Conservation (phyloP, 2,797 vertebrate species). For the Anguilla marmorata region DNA sequence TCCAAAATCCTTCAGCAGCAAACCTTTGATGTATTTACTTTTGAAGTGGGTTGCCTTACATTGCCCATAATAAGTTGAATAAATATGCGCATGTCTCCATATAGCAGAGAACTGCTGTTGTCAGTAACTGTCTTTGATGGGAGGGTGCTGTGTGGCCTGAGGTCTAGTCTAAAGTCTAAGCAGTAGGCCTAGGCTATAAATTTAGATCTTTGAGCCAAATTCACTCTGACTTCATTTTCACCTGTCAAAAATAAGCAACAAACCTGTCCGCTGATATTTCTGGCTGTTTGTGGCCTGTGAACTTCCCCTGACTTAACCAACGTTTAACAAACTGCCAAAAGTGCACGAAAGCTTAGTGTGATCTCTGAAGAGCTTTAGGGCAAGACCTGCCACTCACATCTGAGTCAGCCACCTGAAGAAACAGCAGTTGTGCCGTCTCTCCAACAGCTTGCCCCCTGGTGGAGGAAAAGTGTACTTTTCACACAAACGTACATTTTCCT, state of each 20-base stretch:
- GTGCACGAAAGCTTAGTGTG: background rate
- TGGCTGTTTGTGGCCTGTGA: background rate
- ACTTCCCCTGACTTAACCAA: background rate
- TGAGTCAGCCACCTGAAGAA: background rate
- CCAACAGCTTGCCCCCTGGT: background rate
- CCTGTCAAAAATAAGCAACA: background rate
- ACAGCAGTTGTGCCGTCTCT: background rate
- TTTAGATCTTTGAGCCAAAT: background rate
- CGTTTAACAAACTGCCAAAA: background rate
- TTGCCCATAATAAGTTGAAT: background rate
- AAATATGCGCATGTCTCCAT: background rate
- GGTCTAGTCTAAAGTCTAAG: background rate
- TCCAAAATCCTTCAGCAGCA: background rate
- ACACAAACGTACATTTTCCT: too few species aligned
- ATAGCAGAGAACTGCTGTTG: background rate
- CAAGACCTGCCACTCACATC: background rate
- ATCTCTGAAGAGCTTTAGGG: slow-evolving; percentile 3
- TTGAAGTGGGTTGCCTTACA: background rate
- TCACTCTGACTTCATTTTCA: background rate
- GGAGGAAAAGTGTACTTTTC: background rate
- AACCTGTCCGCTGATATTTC: background rate
- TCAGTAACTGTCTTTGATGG: background rate
- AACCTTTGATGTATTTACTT: background rate
- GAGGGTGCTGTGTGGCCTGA: background rate
- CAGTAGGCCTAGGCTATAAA: background rate